A percentile compares a stretch with the other conserved stretches of the same genome.
phyloP scores from a whole-genome alignment of 2,888 invertebrate genomes.

The Achlya flavicornis region DNA sequence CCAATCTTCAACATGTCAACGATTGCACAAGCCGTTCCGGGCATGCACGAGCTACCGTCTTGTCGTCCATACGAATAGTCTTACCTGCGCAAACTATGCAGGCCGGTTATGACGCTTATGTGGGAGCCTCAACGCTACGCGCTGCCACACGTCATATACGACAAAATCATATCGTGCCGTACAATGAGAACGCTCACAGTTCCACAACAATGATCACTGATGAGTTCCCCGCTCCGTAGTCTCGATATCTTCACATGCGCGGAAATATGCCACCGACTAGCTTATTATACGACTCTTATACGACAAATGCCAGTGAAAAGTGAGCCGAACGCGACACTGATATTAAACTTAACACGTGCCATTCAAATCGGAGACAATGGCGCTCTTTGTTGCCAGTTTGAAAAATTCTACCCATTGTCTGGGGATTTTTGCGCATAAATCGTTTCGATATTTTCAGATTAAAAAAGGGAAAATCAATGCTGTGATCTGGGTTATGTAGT shows the following conservation, averaged over 20 bases:
- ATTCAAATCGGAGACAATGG: slow-evolving; percentile 11
- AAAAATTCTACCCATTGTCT: slow-evolving; percentile 12
- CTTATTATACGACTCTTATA: slow-evolving; percentile 24
- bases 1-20: too few species aligned
- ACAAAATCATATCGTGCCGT: slow-evolving; percentile 12
- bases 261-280: slow-evolving; percentile 15
- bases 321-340: slow-evolving; percentile 7
- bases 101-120: too few species aligned
- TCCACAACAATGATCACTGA: slow-evolving; percentile 36
- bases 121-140: too few species aligned
- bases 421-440: slow-evolving; percentile 3
- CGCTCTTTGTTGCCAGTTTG: slow-evolving; percentile 9
- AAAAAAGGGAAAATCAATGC: not conserved
- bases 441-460: not conserved
- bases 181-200: slow-evolving; percentile 15
- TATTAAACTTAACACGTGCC: slow-evolving; percentile 10
- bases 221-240: slow-evolving; percentile 26
- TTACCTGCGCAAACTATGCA: too few species aligned
- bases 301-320: slow-evolving; percentile 6
- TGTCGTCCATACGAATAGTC: too few species aligned
- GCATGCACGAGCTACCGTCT: too few species aligned
- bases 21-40: too few species aligned
- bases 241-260: slow-evolving; percentile 22
- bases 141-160: not conserved
- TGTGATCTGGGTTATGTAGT: not conserved